phyloP scores from a whole-genome alignment of 2,113 vertebrate species.

The Heloderma charlesbogerti region DNA sequence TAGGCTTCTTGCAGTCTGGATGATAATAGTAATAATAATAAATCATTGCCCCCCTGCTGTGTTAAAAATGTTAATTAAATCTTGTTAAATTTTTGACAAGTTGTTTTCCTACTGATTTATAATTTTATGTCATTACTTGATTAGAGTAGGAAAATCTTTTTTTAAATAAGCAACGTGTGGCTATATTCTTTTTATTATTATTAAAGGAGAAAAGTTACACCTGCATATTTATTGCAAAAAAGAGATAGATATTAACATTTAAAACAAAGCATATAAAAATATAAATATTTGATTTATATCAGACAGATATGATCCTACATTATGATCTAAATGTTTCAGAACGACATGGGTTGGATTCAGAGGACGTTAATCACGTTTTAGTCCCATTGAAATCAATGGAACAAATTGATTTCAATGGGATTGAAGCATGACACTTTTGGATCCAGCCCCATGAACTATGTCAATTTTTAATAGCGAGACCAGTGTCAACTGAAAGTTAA shows the following conservation, averaged over 20 bases:
- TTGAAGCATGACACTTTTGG: too few relatives aligned
- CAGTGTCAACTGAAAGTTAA: too few relatives aligned
- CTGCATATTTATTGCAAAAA: neutral
- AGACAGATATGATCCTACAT: too few relatives aligned
- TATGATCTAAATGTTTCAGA: neutral
- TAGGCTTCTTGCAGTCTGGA: neutral
- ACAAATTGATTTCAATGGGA: too few relatives aligned
- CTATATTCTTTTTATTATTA: neutral
- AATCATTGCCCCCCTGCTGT: neutral
- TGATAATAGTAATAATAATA: slow-evolving; percentile 9
- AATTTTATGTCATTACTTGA: slow-evolving; percentile 24
- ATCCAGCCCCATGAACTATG: too few relatives aligned
- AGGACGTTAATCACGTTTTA: neutral
- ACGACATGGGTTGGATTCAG: neutral
- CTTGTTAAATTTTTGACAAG: slow-evolving; percentile 15
- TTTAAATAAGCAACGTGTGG: neutral
- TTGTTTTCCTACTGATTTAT: slow-evolving; percentile 24
- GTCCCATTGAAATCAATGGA: neutral
- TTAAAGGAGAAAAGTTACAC: neutral
- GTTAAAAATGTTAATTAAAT: slow-evolving; percentile 31
- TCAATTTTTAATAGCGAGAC: too few relatives aligned
- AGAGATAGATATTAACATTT: neutral
- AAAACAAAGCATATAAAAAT: neutral
- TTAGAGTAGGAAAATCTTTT: slow-evolving; percentile 21
- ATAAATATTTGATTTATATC: too few relatives aligned